Evolutionary conservation across 2,888 invertebrate species (phyloP).

Genomic region (Rhamphomyia laevipes): DNA sequence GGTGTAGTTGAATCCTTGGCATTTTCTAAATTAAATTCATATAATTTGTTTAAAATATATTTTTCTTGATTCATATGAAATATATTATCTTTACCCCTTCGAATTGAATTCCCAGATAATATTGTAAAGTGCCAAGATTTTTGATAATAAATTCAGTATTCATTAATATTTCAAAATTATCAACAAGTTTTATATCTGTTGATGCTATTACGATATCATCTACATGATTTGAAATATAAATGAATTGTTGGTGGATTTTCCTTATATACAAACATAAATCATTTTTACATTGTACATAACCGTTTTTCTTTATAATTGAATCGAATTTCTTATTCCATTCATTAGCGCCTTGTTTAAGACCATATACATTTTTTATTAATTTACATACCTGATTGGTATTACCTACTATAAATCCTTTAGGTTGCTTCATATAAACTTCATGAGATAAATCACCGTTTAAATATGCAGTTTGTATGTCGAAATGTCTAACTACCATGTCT

Average conservation of each 20-base stretch:
- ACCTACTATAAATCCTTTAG: background rate
- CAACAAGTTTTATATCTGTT: background rate
- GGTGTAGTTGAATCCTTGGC: constrained; percentile 5
- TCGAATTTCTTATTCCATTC: constrained; percentile 3
- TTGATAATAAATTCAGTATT: background rate
- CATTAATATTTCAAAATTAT: background rate
- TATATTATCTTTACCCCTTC: background rate
- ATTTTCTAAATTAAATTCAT: constrained; percentile 3
- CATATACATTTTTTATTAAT: constrained; percentile 1
- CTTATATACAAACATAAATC: background rate
- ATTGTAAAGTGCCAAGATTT: background rate
- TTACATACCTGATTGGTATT: background rate
- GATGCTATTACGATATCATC: background rate
- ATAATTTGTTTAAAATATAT: constrained; percentile 3
- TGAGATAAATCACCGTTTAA: background rate
- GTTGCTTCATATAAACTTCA: constrained; percentile 1
- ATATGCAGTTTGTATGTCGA: too few species aligned
- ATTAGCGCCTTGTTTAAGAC: background rate
- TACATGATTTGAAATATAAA: background rate
- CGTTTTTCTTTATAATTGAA: background rate
- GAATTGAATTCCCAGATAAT: background rate
- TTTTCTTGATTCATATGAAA: too few species aligned
- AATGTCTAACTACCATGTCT: background rate
- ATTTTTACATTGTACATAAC: background rate
- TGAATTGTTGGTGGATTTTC: background rate